Evolutionary conservation across 1,140 invertebrate genomes (phyloP), one percentile per base, ranked within the genome.

Genomic region (Drosophila ohnishii): DNA sequence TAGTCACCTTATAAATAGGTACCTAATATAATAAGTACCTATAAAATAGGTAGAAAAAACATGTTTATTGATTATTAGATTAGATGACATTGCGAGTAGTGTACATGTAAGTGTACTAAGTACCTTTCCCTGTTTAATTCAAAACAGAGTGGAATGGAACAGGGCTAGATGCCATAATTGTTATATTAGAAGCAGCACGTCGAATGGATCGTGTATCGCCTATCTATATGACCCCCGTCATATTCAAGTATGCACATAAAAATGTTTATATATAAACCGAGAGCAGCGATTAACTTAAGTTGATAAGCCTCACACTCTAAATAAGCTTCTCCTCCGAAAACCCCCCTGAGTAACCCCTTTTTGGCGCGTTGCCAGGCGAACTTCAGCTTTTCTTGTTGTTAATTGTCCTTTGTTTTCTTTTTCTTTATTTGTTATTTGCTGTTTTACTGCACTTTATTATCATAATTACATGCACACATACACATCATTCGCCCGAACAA

Each of bases 361-460:
- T 56, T 28, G 37, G 22, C 3, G 32, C 28, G 65, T 69, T 71
- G 50, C 34, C 51, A 70, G 42, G 65, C 19, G 5, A 34, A 39
- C 51, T 37, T 13, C 19, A 32, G 16, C 19, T 51, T 34, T 22
- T 19, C 19, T 22, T 19, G 2, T 1, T 55, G 35, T 55, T 55
- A 55, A 55, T 60, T 32, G 56, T 72, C 44, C 66, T 50, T 59
- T 72, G 69, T 71, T 72, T 59, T 32, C 11, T 13, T 30, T 58
- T 40, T 30, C 44, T 35, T 48, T 71, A 50, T 57, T 71, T 66
- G 16, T 53, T 37, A 37, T 55, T 55, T 55, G 34, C 22, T 55
- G 28, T 67, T 67, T 47, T 16, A 70, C 50, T 69, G 51, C 53
- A 70, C 40, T 71, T 71, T 47, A 59, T 72, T 72, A 72, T 71